Base-by-base conservation (phyloP, 2,888 invertebrate species). In the Cryptocephalus moraei region DNA sequence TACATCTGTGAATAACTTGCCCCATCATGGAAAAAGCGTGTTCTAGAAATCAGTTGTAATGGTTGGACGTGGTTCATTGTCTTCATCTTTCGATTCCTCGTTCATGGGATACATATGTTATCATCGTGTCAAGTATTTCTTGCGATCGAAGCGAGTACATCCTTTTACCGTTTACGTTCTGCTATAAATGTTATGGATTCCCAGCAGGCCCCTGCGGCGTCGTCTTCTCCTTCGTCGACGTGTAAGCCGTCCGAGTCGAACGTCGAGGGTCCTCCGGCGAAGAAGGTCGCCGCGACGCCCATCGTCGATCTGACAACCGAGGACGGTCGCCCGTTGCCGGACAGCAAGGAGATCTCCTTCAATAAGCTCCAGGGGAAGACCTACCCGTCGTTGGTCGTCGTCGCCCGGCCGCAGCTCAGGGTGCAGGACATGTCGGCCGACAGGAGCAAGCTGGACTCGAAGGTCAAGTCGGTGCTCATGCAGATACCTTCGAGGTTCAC, bases 371-470 rank as follows among this genome's bases (percentile, higher is more conserved):
- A 82, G 72, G 84, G 88, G 36, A 86, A 89, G 67, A 91, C 90
- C 0, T 91, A 84, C 70, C 91, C 91, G 0, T 91, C 91, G 0
- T 72, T 91, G 43, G 88, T 91, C 32, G 90, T 91, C 0, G 79
- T 86, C 13, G 90, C 90, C 0, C 79, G 88, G 32, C 89, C 90
- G 0, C 84, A 84, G 72, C 75, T 91, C 1, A 79, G 81, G 46
- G 76, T 81, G 0, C 85, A 85, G 64, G 85, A 86, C 52, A 64
- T 72, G 0, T 69, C 75, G 38, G 72, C 75, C 0, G 83, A 84
- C 59, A 75, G 84, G 10, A 72, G 77, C 1, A 72, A 77, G 14
- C 69, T 85, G 4, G 91, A 91, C 71, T 78, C 81, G 36, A 86
- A 86, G 67, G 90, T 91, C 1, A 91, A 91, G 68, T 76, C 82